phyloP scores from a whole-genome alignment of 2,888 invertebrate species.

The Tiliacea aurago region DNA sequence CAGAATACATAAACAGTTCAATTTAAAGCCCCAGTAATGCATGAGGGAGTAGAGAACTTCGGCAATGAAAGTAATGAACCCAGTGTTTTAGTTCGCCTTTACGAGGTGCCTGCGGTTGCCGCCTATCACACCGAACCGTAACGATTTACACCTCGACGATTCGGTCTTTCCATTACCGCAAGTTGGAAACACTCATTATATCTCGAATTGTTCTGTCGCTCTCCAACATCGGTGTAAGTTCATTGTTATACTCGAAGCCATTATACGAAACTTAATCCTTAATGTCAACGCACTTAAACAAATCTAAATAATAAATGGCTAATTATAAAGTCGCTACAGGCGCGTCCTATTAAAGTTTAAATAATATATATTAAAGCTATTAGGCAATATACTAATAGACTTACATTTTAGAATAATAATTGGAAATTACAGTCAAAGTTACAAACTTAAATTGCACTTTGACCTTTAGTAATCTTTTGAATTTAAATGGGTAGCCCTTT shows the following conservation, averaged over 20 bases:
- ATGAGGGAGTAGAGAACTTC: conserved; percentile 74
- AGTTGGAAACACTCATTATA: conserved; percentile 55
- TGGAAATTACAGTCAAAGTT: conserved; percentile 53
- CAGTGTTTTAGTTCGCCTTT: conserved; percentile 74
- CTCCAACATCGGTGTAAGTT: conserved; percentile 37
- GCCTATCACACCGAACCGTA: conserved; percentile 66
- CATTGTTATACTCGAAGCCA: conserved; percentile 29
- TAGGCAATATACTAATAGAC: conserved; percentile 26
- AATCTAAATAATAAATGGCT: conserved; percentile 39
- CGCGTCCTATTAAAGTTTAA: conserved; percentile 38
- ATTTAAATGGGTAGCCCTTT: conserved; percentile 36
- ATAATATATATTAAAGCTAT: conserved; percentile 40
- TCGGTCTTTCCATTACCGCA: conserved; percentile 52
- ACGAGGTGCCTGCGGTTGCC: conserved; percentile 70
- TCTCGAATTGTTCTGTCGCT: conserved; percentile 30
- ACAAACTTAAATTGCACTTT: conserved; percentile 55
- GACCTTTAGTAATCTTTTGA: conserved; percentile 50
- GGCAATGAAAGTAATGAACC: conserved; percentile 73
- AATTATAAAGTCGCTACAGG: conserved; percentile 49
- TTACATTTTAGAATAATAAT: conserved; percentile 55
- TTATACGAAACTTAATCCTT: conserved; percentile 48
- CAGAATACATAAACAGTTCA: conserved; percentile 81
- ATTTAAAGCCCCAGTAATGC: conserved; percentile 76
- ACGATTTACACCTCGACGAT: conserved; percentile 57
- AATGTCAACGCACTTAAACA: conserved; percentile 37